phyloP scores from a whole-genome alignment of 2,113 vertebrate genomes.

The Mixornis gularis region DNA sequence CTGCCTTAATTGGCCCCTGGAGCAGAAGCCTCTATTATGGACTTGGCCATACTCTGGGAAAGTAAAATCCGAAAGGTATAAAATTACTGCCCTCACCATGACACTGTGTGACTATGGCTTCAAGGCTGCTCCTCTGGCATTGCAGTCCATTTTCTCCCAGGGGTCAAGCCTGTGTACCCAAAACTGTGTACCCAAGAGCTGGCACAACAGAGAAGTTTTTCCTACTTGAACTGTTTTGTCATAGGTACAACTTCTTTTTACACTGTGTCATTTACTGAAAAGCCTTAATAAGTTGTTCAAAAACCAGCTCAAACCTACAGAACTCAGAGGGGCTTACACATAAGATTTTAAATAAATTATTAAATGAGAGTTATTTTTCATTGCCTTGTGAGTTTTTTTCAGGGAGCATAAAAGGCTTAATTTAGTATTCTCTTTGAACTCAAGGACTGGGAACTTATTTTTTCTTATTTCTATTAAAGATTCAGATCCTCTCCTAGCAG shows the following conservation, averaged over 20 bases:
- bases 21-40: background rate
- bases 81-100: background rate
- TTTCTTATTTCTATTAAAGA: background rate
- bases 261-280: background rate
- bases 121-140: background rate
- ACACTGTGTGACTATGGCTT: background rate
- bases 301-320: background rate
- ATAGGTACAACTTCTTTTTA: background rate
- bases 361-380: background rate
- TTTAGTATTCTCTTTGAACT: slow-evolving; percentile 14
- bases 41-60: background rate
- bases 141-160: background rate
- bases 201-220: background rate
- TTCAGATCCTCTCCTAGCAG: background rate
- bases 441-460: background rate
- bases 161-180: background rate
- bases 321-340: background rate
- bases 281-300: background rate
- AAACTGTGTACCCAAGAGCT: background rate
- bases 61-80: background rate
- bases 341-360: slow-evolving; percentile 11
- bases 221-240: background rate
- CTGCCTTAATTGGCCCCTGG: background rate
- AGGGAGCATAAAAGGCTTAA: background rate
- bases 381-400: background rate